phyloP scores from a whole-genome alignment of 2,888 invertebrate species.

The Deroplatys truncata region DNA sequence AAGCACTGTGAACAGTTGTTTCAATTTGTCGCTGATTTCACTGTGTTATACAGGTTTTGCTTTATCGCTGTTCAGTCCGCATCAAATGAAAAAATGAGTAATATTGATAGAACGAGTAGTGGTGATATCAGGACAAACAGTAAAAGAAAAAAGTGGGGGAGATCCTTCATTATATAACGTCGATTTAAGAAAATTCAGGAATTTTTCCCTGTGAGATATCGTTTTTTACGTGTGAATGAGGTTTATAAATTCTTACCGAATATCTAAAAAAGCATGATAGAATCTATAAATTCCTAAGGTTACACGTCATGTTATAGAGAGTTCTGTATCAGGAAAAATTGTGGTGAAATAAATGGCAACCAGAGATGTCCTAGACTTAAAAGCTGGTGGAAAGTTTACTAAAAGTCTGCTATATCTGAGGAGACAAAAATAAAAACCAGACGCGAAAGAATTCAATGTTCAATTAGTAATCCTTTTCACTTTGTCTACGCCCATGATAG shows the following conservation, averaged over 20 bases:
- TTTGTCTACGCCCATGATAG: neutral
- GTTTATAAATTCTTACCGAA: slow-evolving; percentile 21
- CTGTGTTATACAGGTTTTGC: no score
- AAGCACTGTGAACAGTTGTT: no score
- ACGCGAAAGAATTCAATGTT: neutral
- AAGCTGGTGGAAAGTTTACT: no score
- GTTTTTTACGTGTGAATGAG: neutral
- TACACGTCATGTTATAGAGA: neutral
- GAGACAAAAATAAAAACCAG: neutral
- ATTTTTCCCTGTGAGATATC: neutral
- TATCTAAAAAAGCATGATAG: neutral
- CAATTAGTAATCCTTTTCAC: neutral
- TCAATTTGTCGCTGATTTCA: no score
- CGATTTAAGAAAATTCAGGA: slow-evolving; percentile 13
- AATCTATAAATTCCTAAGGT: neutral
- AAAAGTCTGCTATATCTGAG: no score
- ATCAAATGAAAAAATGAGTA: no score
- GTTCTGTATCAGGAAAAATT: neutral
- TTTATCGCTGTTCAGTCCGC: no score
- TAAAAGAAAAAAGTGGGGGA: no score
- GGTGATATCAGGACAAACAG: no score
- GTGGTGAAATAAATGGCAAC: neutral
- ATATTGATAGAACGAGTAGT: no score
- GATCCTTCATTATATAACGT: no score
- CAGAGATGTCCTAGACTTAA: neutral